Evolutionary conservation across 2,113 vertebrate species (phyloP), one percentile per base, ranked within the genome.

Genomic region (Cepphus grylle): DNA sequence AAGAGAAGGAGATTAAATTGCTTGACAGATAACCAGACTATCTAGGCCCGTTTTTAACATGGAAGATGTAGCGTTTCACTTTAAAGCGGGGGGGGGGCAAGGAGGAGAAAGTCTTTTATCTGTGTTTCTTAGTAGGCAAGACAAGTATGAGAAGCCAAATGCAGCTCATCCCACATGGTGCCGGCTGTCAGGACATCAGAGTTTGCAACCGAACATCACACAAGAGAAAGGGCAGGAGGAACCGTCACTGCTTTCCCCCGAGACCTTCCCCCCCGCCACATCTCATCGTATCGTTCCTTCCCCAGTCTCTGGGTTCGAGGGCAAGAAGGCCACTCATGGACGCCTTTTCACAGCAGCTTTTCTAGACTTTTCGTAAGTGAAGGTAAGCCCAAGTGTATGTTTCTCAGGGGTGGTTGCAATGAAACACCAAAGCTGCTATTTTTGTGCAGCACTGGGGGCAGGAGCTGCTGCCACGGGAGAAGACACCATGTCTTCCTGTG

Each of bases 191-290:
- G 74, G 74, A 59, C 67, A 45, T 29, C 52, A 23, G 32, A 40
- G 38, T 66, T 47, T n/a, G 67, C 25, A 73, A 38, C 34, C 2
- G 43, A 47, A n/a, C 25, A 47, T 59, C 59, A 30, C 29, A 3
- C 15, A 45, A 20, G 23, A 50, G 56, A 52, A 72, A 30, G 66
- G 16, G 59, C 36, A 58, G 45, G 40, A 86, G 38, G 61, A 61
- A n/a, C 29, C 0, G 0, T 9, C 21, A 52, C 27, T 5, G 6
- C 11, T 38, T 36, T 43, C 16, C 66, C 59, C 38, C 5, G 1
- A 32, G 43, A 79, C 50, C 34, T 34, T 65, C 29, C 43, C 43
- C 36, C 32, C 5, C 32, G 10, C 21, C 58, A 26, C 49, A 58
- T 18, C 59, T 29, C 43, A 40, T 26, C 12, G 0, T 13, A 8